Evolutionary conservation across 92 coral and sea anemone genomes (phyloP), one percentile per base, ranked within the genome.

Genomic region (Zoanthus sociatus): DNA sequence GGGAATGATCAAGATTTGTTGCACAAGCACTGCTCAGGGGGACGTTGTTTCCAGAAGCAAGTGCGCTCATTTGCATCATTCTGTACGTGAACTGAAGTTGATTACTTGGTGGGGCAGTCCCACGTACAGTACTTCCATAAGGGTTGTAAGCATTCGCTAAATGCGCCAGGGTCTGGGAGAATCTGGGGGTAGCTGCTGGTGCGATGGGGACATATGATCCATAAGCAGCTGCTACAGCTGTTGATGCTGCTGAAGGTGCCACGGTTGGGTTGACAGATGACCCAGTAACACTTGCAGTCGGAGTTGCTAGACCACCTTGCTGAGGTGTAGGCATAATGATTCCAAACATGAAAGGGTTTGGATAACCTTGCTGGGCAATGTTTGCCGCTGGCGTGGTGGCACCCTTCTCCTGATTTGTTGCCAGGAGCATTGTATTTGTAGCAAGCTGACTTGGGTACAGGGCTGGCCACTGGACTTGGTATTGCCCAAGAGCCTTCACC

Each of bases 211-310:
- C 99, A 87, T 95, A 97, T 9, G 99, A 96, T 64, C 94, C 98
- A 78, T 91, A 95, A 67, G 98, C 98, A 5, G 99, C 99, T 9
- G 99, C 99, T 79, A 97, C 93, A n/a, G 99, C 99, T 50, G 98
- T 91, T 9, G 95, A 86, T 7, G 93, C 71, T 42, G 75, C 84
- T 73, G 89, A 53, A 42, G 89, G 10, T 6, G 91, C 58, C 53
- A 94, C 76, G 47, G 97, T 86, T 13, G 92, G 87, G n/a, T 92
- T 87, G 21, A 88, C 92, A 18, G 94, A 87, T 32, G 94, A 78
- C 46, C 87, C 90, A 53, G 94, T 75, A 56, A 89, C 82, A 50
- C 90, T 83, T 37, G 83, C 55, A 0, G 96, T 60, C 51, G 89
- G 81, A 30, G 17, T 15, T 33, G 30, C 45, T 20, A 73, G 81